Evolutionary conservation across 2,113 vertebrate species (phyloP), one percentile per base, ranked within the genome.

Genomic region (Silurus asotus): DNA sequence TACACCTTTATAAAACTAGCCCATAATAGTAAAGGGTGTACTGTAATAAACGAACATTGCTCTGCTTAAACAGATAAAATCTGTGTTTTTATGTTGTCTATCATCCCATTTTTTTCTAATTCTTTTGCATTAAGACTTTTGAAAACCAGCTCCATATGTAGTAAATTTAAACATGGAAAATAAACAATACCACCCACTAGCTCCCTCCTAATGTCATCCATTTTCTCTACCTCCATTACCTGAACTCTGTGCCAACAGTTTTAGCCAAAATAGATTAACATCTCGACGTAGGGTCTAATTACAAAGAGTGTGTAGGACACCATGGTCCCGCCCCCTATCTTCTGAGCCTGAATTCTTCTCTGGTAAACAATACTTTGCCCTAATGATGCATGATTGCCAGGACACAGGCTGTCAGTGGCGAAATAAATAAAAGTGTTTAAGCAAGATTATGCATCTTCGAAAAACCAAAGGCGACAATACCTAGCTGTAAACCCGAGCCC

Each of bases 341-440:
- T 61, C 45, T 61, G 56, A 62, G 55, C 56, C 13, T 6, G 53
- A 59, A 56, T 56, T 84, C 53, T 51, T 84, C 65, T 70, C 17
- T 70, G 49, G 65, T 37, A 56, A 83, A 65, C 81, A 83, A 56
- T 69, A 69, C 69, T 84, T 59, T 61, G 5, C 77, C 28, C 37
- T 74, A 84, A 75, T 75, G 53, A 67, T 65, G 55, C 59, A 77
- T 64, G 81, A 83, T 87, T 74, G 75, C 23, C 55, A 23, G 67
- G 20, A 61, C 25, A 70, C 70, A 87, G 64, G 81, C 25, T 58
- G 81, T 58, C 14, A 87, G 61, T 75, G 53, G 55, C 49, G 37
- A 20, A 69, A 82, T 53, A 65, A 69, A 82, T 67, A 4, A 69
- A 69, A 82, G 14, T 13, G 8, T 11, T 80, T 45, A 80, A 80